A percentile compares a stretch with the other conserved stretches of the same genome.
These are phyloP conservation scores for Scaptomyza pallida DNA, from an alignment of 1,140 invertebrate genomes.

Conservation along the genomic window DNA sequence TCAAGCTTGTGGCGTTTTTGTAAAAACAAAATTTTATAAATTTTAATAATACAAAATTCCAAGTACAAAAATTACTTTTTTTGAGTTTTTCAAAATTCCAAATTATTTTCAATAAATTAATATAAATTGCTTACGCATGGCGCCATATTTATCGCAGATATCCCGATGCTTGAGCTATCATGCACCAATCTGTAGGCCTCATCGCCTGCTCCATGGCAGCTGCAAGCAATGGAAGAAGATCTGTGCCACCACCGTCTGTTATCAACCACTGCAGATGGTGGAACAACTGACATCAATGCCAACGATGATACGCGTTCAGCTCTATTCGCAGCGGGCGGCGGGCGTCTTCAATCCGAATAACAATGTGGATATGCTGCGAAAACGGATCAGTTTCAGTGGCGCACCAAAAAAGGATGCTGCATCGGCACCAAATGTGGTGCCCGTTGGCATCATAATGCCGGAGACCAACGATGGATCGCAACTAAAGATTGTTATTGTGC, in stretches of 20 bases:
- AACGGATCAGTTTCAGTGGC: constrained; percentile 55
- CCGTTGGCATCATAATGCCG: constrained; percentile 60
- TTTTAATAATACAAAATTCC: constrained; percentile 8
- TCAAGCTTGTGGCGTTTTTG: constrained; percentile 8
- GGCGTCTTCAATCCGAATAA: constrained; percentile 41
- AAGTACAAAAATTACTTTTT: constrained; percentile 9
- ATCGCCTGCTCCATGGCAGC: constrained; percentile 28
- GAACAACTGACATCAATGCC: not conserved
- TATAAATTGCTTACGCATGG: constrained; percentile 28
- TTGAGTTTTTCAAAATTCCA: constrained; percentile 1
- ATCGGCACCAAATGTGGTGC: constrained; percentile 25
- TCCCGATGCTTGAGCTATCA: constrained; percentile 60
- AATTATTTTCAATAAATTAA: not conserved
- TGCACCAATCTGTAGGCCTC: constrained; percentile 44
- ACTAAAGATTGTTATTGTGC: constrained; percentile 75
- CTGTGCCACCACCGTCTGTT: constrained; percentile 7
- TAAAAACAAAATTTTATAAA: constrained; percentile 3
- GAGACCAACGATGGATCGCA: constrained; percentile 40
- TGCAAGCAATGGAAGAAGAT: constrained; percentile 46
- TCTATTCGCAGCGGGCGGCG: constrained; percentile 35
- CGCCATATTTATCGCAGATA: constrained; percentile 55
- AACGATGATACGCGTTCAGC: constrained; percentile 29
- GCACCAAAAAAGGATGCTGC: not conserved
- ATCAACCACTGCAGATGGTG: constrained; percentile 11
- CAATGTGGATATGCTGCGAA: constrained; percentile 50